A percentile compares a stretch with the other conserved stretches of the same genome.
phyloP scores from a whole-genome alignment of 2,888 invertebrate species.

The Eurytoma californica region DNA sequence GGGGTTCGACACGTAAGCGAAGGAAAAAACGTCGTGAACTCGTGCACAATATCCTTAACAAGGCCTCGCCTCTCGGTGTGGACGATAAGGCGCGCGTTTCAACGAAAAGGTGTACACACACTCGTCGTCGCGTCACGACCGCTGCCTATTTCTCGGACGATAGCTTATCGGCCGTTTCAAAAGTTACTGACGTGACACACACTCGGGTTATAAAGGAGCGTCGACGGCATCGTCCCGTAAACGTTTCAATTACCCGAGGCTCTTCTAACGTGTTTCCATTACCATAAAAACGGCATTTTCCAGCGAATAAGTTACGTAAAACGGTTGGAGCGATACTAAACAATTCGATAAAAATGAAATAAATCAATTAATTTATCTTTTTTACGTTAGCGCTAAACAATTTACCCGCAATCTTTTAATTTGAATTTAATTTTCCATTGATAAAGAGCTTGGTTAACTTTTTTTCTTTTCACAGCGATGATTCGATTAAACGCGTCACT shows the following conservation, averaged over 20 bases:
- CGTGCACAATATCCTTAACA: constrained; percentile 45
- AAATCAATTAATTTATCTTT: too few relatives aligned
- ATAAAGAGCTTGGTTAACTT: too few relatives aligned
- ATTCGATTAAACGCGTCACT: too few relatives aligned
- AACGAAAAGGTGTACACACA: constrained; percentile 32
- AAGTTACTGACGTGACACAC: constrained; percentile 29
- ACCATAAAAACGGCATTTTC: too few relatives aligned
- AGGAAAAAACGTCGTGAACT: constrained; percentile 9
- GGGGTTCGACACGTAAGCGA: not conserved
- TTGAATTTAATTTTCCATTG: too few relatives aligned
- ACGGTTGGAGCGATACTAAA: too few relatives aligned
- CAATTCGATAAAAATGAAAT: too few relatives aligned
- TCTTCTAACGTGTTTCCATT: too few relatives aligned
- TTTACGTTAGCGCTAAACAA: too few relatives aligned
- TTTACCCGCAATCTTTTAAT: too few relatives aligned
- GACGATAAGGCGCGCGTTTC: constrained; percentile 45
- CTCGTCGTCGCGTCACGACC: constrained; percentile 16
- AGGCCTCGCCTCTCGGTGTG: constrained; percentile 34
- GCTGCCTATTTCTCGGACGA: constrained; percentile 33
- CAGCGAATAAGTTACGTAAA: too few relatives aligned
- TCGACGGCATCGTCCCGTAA: not conserved
- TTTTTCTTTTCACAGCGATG: too few relatives aligned
- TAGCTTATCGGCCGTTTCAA: constrained; percentile 43
- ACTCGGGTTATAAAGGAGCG: not conserved
- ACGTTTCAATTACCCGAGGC: constrained; percentile 37